phyloP scores from a whole-genome alignment of 2,797 vertebrate species.

The Gymnoscopelus braueri region DNA sequence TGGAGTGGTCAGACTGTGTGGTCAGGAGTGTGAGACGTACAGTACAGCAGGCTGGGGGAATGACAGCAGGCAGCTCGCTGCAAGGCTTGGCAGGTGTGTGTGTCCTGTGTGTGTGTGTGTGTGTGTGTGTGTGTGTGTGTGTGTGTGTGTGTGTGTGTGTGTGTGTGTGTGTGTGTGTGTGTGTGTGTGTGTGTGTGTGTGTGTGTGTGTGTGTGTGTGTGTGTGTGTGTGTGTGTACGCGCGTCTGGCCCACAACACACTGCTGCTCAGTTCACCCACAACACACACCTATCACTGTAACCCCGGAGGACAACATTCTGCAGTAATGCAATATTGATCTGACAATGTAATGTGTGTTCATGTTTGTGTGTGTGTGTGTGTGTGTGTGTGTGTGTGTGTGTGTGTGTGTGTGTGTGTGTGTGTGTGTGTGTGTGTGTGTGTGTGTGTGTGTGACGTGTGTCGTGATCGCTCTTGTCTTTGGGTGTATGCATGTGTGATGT shows the following conservation, averaged over 20 bases:
- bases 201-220: too few species aligned
- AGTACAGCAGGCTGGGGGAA: too few species aligned
- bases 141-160: not conserved
- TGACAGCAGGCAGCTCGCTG: too few species aligned
- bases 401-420: slow-evolving; percentile 1
- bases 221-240: not conserved
- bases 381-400: slow-evolving; percentile 35
- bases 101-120: not conserved
- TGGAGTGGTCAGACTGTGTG: too few species aligned
- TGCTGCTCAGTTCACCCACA: slow-evolving; percentile 60
- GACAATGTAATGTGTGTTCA: slow-evolving; percentile 53
- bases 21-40: too few species aligned
- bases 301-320: slow-evolving; percentile 70
- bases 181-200: not conserved
- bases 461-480: not conserved
- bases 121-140: not conserved
- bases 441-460: not conserved
- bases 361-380: slow-evolving; percentile 28
- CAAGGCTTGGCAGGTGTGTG: too few species aligned
- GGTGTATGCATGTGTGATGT: slow-evolving; percentile 3
- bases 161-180: not conserved
- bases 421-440: slow-evolving; percentile 10
- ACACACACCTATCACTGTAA: slow-evolving; percentile 68
- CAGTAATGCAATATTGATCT: slow-evolving; percentile 80
- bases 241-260: slow-evolving; percentile 36